These are phyloP conservation scores for Phrynocephalus versicolor DNA, from an alignment of 2,113 vertebrate species.

Conservation along the genomic window DNA sequence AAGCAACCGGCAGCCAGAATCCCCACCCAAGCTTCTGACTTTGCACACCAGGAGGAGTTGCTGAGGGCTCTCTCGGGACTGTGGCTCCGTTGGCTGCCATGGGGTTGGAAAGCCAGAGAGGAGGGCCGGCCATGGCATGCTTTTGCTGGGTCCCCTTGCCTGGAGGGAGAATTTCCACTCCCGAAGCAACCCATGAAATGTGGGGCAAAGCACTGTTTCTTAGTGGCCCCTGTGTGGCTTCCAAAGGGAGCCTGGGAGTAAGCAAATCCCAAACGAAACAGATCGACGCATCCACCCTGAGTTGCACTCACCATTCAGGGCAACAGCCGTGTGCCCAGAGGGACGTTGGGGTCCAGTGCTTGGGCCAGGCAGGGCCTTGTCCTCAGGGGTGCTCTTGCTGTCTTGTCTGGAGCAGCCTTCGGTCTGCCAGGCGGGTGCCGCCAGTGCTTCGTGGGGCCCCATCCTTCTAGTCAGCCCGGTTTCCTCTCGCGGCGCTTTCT, in stretches of 20 bases:
- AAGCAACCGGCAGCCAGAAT: too few species aligned
- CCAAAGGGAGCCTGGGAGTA: too few species aligned
- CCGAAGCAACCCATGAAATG: too few species aligned
- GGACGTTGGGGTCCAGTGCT: neutral
- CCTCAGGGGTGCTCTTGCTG: neutral
- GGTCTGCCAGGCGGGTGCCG: neutral
- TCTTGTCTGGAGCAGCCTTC: neutral
- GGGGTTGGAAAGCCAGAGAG: neutral
- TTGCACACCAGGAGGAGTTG: neutral
- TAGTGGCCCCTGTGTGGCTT: too few species aligned
- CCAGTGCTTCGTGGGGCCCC: rapidly evolving
- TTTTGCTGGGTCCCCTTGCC: too few species aligned
- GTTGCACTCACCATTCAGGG: neutral
- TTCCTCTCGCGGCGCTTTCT: neutral
- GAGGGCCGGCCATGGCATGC: too few species aligned
- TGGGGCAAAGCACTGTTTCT: too few species aligned
- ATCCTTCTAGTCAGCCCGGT: rapidly evolving
- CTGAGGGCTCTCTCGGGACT: neutral
- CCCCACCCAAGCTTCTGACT: slow-evolving; percentile 46
- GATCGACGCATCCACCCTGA: neutral
- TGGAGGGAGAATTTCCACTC: too few species aligned
- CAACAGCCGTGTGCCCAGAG: rapidly evolving
- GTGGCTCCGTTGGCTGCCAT: neutral
- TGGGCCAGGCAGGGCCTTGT: neutral
- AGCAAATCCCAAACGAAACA: too few species aligned